phyloP scores from a whole-genome alignment of 2,113 vertebrate genomes.

The Rissa tridactyla region DNA sequence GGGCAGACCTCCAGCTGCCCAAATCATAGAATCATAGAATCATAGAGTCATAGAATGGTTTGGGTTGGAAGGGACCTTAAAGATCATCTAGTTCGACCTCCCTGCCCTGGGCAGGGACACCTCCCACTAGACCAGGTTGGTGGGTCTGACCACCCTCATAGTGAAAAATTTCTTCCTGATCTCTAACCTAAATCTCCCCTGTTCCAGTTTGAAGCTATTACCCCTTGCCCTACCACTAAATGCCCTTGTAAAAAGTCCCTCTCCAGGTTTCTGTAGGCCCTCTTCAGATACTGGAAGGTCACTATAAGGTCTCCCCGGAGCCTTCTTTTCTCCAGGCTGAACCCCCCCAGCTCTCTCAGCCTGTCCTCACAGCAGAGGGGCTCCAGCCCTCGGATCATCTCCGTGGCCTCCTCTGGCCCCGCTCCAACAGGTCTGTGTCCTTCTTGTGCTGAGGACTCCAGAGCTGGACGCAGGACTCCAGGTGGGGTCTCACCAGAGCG shows the following conservation, averaged over 20 bases:
- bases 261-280: not conserved
- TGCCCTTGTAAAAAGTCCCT: not conserved
- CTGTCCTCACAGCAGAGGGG: not conserved
- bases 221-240: not conserved
- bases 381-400: not conserved
- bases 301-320: not conserved
- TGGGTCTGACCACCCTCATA: not conserved
- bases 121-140: not conserved
- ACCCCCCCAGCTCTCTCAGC: not conserved
- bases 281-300: not conserved
- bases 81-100: accelerated
- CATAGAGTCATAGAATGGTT: too few relatives aligned
- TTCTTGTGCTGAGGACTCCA: too few relatives aligned
- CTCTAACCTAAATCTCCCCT: not conserved
- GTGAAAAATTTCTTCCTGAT: not conserved
- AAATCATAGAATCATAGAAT: not conserved
- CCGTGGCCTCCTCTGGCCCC: too few relatives aligned
- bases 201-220: not conserved
- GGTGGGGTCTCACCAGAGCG: too few relatives aligned
- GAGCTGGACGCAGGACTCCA: too few relatives aligned
- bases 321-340: not conserved
- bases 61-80: not conserved
- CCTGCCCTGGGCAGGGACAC: not conserved
- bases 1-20: not conserved
- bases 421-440: too few relatives aligned